phyloP scores from a whole-genome alignment of 2,888 invertebrate species.

The Laspeyria flexula region DNA sequence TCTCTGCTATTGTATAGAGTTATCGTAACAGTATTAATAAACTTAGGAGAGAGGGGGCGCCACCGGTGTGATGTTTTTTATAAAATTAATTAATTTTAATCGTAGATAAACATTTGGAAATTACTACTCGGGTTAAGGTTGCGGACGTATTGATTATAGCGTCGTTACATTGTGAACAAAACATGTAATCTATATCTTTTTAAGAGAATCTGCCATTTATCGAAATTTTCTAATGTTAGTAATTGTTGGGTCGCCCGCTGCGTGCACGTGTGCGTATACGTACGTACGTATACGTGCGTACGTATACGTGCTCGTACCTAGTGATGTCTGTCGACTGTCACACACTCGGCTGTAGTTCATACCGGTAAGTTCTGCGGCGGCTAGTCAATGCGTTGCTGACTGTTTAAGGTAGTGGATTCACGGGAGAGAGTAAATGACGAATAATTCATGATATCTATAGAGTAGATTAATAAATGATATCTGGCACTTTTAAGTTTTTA shows the following conservation, averaged over 20 bases:
- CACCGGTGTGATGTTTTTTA: constrained; percentile 51
- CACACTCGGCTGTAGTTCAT: constrained; percentile 19
- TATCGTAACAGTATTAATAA: constrained; percentile 70
- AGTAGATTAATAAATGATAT: too few relatives aligned
- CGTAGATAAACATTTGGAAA: constrained; percentile 41
- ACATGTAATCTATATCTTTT: constrained; percentile 5
- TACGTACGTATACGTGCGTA: background rate
- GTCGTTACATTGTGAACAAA: constrained; percentile 14
- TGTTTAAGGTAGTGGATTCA: constrained; percentile 22
- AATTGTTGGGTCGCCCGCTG: background rate
- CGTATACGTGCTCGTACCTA: background rate
- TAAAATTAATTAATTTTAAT: constrained; percentile 48
- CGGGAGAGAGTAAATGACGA: constrained; percentile 1
- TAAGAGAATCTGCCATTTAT: constrained; percentile 5
- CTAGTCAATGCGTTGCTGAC: constrained; percentile 50
- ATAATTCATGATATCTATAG: too few relatives aligned
- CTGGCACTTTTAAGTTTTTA: too few relatives aligned
- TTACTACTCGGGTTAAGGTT: constrained; percentile 38
- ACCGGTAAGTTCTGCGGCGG: constrained; percentile 43
- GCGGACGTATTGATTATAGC: constrained; percentile 24
- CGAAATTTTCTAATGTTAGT: constrained; percentile 6
- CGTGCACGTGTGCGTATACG: background rate
- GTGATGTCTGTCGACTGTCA: constrained; percentile 5
- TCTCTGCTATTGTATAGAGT: constrained; percentile 40
- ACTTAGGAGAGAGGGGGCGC: constrained; percentile 57